Evolutionary conservation across 2,888 invertebrate species (phyloP).

Genomic region (Acanthoscelides obtectus): DNA sequence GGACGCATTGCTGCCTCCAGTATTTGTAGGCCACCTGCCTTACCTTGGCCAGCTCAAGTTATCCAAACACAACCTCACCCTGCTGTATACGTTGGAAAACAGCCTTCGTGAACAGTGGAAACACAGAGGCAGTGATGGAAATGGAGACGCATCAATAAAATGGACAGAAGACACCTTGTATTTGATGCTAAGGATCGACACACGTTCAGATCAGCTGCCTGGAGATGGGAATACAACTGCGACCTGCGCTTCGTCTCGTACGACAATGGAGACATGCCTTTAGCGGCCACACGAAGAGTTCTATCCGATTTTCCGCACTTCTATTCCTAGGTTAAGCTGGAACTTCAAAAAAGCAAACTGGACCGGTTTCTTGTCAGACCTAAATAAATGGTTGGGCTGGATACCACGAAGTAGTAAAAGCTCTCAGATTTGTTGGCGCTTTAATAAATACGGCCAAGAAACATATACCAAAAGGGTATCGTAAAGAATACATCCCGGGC

Average conservation of each 20-base stretch:
- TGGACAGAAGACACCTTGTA: slow-evolving; percentile 16
- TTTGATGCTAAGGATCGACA: slow-evolving; percentile 20
- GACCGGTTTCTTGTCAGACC: slow-evolving; percentile 5
- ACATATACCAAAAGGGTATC: slow-evolving; percentile 11
- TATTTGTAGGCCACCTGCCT: slow-evolving; percentile 17
- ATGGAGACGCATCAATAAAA: slow-evolving; percentile 15
- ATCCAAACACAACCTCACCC: slow-evolving; percentile 14
- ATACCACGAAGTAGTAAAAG: slow-evolving; percentile 8
- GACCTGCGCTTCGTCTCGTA: slow-evolving; percentile 15
- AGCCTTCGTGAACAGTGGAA: slow-evolving; percentile 21
- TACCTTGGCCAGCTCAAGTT: slow-evolving; percentile 18
- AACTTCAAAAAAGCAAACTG: slow-evolving; percentile 18
- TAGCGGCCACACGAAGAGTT: slow-evolving; percentile 5
- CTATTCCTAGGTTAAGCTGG: slow-evolving; percentile 14
- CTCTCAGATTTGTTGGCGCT: slow-evolving; percentile 14
- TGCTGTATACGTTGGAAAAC: slow-evolving; percentile 20
- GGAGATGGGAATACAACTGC: slow-evolving; percentile 17
- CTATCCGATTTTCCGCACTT: slow-evolving; percentile 8
- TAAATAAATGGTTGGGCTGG: slow-evolving; percentile 14
- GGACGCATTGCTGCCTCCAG: slow-evolving; percentile 13
- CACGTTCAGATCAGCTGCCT: slow-evolving; percentile 20
- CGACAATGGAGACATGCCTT: slow-evolving; percentile 1
- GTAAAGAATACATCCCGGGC: slow-evolving; percentile 6
- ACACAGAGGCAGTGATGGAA: slow-evolving; percentile 8
- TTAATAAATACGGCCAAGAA: slow-evolving; percentile 13